Evolutionary conservation across 2,888 invertebrate genomes (phyloP).

Genomic region (Ptychoptera contaminata): DNA sequence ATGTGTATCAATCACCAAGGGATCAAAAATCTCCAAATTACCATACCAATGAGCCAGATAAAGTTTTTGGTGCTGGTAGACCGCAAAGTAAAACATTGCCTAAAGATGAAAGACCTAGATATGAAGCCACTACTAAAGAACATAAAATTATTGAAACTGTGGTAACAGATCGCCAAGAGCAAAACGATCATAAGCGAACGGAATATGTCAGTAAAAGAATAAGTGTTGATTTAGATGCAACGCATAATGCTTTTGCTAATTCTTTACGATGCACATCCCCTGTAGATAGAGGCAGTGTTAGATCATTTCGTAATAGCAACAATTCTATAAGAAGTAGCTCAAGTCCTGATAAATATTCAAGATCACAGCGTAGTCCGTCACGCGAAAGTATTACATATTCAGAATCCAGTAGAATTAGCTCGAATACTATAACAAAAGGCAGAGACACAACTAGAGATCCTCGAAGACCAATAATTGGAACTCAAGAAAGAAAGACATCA

Average conservation of each 20-base stretch:
- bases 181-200: slow-evolving; percentile 34
- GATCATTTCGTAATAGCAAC: slow-evolving; percentile 32
- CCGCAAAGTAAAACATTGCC: slow-evolving; percentile 5
- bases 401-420: slow-evolving; percentile 26
- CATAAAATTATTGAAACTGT: slow-evolving; percentile 17
- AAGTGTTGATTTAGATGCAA: slow-evolving; percentile 49
- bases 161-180: slow-evolving; percentile 26
- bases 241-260: slow-evolving; percentile 61
- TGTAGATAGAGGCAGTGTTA: slow-evolving; percentile 38
- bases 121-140: slow-evolving; percentile 12
- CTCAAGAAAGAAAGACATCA: slow-evolving; percentile 13
- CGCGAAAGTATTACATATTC: slow-evolving; percentile 26
- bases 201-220: slow-evolving; percentile 40
- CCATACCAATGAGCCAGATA: no score
- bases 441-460: slow-evolving; percentile 10
- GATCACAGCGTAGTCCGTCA: slow-evolving; percentile 23
- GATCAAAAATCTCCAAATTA: no score
- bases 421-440: slow-evolving; percentile 21
- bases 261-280: slow-evolving; percentile 50
- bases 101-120: slow-evolving; percentile 9
- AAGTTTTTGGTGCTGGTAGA: no score
- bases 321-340: slow-evolving; percentile 38
- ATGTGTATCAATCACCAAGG: no score
- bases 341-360: slow-evolving; percentile 32
- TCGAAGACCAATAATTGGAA: slow-evolving; percentile 19